These are phyloP conservation scores for Caenorhabditis zanzibari DNA, from an alignment of 2,888 invertebrate genomes.

Conservation along the genomic window DNA sequence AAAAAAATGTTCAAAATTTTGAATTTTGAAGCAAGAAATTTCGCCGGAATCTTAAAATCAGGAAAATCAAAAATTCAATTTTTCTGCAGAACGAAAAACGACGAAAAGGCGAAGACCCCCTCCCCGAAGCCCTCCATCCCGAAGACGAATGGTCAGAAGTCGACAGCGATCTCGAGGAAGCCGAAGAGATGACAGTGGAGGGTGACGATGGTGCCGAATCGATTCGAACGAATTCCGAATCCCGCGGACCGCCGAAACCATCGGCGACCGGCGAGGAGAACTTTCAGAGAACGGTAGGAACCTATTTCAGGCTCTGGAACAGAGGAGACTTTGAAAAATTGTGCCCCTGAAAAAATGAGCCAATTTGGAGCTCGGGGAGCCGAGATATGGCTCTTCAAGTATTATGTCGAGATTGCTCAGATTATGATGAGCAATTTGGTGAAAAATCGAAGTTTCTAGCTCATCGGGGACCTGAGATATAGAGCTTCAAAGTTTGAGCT, in stretches of 20 bases:
- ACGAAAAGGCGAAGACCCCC: neutral
- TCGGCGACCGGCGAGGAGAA: slow-evolving; percentile 37
- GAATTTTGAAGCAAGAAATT: no score
- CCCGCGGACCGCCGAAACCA: neutral
- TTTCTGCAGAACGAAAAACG: slow-evolving; percentile 2
- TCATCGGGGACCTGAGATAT: neutral
- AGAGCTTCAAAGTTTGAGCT: no score
- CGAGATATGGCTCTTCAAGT: no score
- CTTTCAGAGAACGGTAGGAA: slow-evolving; percentile 42
- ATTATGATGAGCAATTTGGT: no score
- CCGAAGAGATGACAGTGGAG: neutral
- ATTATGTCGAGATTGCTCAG: no score
- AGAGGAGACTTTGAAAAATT: no score
- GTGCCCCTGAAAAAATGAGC: neutral
- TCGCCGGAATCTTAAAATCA: no score
- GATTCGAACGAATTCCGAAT: slow-evolving; percentile 27
- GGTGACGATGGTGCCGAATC: slow-evolving; percentile 16
- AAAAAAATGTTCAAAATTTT: no score
- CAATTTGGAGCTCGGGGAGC: neutral
- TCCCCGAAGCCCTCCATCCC: neutral
- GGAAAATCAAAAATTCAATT: neutral
- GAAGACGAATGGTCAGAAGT: slow-evolving; percentile 39
- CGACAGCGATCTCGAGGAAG: slow-evolving; percentile 38
- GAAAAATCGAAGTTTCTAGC: neutral
- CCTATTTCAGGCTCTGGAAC: no score